Base-by-base conservation (phyloP, 2,888 invertebrate genomes). In the Leistus spinibarbis region DNA sequence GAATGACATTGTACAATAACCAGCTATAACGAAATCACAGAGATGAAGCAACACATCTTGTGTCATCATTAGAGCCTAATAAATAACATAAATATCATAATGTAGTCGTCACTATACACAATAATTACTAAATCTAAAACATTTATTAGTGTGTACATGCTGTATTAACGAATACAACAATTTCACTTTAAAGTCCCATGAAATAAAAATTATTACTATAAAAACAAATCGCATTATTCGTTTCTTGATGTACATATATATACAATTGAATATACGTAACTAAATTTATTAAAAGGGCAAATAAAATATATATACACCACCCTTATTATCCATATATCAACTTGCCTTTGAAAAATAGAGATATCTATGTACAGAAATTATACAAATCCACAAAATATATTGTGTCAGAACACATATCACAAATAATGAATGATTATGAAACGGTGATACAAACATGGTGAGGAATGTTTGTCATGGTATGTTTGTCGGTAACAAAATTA, bases 31-130 rank as follows among this genome's bases (percentile, higher is more conserved):
- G 67, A 73, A 67, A 60, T 57, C 73, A 73, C 73, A 73, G n/a
- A 22, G 24, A 67, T 60, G 73, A 73, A 73, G 73, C 73, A 73
- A 73, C 73, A 73, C 67, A 57, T 71, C 17, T 16, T 73, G 73
- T 73, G 73, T 54, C 66, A 73, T 66, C 67, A 60, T 60, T 73
- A 73, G 66, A 73, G 73, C 62, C 57, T 20, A 66, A 73, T 67
- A 73, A 73, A 73, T 73, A 73, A 73, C 66, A 73, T 67, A 56
- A 72, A 72, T 72, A 72, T 72, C n/a, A 73, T 56, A 27, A 40
- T 22, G 22, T 22, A 22, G 60, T 54, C 13, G 17, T 60, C 17
- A 60, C 60, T 60, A 60, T 60, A 16, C 40, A 40, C 13, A 7
- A 7, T 7, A 40, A 40, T 13, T 40, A 40, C 40, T 40, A 40